These are phyloP conservation scores for Spicauda simplicius DNA, from an alignment of 2,888 invertebrate species.

Conservation along the genomic window DNA sequence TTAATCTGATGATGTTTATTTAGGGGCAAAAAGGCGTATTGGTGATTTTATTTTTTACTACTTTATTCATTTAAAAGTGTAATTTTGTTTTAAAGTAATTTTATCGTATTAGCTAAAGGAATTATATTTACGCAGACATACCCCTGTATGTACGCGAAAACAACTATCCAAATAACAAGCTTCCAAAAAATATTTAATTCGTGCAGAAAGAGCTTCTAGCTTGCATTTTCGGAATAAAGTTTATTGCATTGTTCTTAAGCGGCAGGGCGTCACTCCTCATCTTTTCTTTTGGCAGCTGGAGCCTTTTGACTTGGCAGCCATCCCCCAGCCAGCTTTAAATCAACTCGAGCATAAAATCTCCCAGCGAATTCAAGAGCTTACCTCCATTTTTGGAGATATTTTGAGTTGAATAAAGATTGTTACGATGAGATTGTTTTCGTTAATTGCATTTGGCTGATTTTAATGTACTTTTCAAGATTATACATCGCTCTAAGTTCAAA, in stretches of 20 bases:
- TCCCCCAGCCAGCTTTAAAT: constrained; percentile 25
- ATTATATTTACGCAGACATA: too few relatives aligned
- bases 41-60: too few relatives aligned
- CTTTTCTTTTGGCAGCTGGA: constrained; percentile 34
- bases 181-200: not conserved
- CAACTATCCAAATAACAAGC: not conserved
- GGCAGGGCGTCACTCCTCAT: constrained; percentile 28
- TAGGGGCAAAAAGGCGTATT: too few relatives aligned
- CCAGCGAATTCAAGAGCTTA: constrained; percentile 22
- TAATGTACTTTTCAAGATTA: not conserved
- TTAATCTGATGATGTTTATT: too few relatives aligned
- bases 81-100: too few relatives aligned
- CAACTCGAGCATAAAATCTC: constrained; percentile 25
- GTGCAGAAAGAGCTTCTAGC: not conserved
- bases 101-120: too few relatives aligned
- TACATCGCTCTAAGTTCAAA: too few relatives aligned
- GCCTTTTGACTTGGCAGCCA: constrained; percentile 31
- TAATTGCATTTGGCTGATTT: not conserved
- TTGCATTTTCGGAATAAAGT: constrained; percentile 18
- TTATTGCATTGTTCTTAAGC: constrained; percentile 33
- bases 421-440: constrained; percentile 1
- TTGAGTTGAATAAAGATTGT: constrained; percentile 4
- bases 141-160: not conserved
- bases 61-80: too few relatives aligned
- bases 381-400: constrained; percentile 16